These are phyloP conservation scores for Siderastrea siderea DNA, from an alignment of 92 coral and sea anemone genomes.

Conservation along the genomic window DNA sequence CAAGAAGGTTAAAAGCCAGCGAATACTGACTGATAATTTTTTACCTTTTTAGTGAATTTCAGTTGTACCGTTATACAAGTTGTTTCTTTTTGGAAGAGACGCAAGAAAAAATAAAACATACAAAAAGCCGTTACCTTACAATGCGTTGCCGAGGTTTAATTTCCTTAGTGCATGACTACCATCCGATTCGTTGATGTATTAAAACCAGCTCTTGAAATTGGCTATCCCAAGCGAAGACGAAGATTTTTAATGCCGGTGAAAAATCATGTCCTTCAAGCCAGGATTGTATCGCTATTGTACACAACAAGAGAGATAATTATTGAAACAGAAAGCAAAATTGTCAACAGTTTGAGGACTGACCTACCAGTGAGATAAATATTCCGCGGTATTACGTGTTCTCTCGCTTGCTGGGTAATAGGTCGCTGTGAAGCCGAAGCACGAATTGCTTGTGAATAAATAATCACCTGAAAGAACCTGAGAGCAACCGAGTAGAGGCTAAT, in stretches of 20 bases:
- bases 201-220: not conserved
- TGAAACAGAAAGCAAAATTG: conserved; percentile 25
- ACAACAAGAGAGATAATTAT: not conserved
- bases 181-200: conserved; percentile 4
- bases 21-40: not conserved
- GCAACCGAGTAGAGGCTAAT: conserved; percentile 4
- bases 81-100: not conserved
- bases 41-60: not conserved
- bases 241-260: not conserved
- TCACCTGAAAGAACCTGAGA: conserved; percentile 8
- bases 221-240: conserved; percentile 6
- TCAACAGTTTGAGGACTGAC: not conserved
- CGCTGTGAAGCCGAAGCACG: not conserved
- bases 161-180: not conserved
- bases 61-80: too few species aligned
- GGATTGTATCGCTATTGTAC: not conserved
- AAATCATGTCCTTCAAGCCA: not conserved
- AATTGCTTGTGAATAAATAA: conserved; percentile 49
- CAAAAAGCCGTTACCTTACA: conserved; percentile 17
- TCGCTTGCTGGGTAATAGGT: conserved; percentile 29
- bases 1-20: not conserved
- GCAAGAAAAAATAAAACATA: not conserved
- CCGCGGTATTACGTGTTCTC: not conserved
- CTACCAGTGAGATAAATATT: conserved; percentile 23
- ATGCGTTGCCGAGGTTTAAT: not conserved